Evolutionary conservation across 2,113 vertebrate genomes (phyloP).

Genomic region (Etheostoma spectabile): DNA sequence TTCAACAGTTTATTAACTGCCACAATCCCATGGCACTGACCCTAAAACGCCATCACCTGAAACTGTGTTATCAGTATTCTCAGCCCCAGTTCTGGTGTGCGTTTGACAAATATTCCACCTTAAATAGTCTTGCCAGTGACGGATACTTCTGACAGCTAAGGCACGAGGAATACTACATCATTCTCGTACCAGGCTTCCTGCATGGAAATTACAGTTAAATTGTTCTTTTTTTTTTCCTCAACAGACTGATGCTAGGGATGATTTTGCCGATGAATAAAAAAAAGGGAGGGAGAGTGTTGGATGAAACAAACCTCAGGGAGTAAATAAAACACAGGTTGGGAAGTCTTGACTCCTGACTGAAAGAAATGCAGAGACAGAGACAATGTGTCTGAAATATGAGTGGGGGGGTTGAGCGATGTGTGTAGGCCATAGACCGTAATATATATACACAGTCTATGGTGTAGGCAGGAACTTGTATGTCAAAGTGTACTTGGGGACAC

Average conservation of each 20-base stretch:
- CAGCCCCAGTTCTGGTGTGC: constrained; percentile 9
- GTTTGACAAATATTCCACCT: constrained; percentile 62
- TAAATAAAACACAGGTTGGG: constrained; percentile 8
- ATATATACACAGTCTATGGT: not conserved
- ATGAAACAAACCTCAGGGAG: constrained; percentile 27
- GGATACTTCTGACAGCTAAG: constrained; percentile 58
- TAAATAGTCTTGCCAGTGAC: constrained; percentile 66
- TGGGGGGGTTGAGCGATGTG: not conserved
- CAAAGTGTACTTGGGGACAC: constrained; percentile 7
- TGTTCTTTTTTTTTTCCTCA: constrained; percentile 25
- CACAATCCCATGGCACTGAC: constrained; percentile 11
- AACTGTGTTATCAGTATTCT: constrained; percentile 38
- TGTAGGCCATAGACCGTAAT: not conserved
- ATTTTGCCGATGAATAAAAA: constrained; percentile 38
- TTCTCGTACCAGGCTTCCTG: constrained; percentile 44
- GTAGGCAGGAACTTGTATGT: constrained; percentile 1
- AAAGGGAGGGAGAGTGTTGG: not conserved
- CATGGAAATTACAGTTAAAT: constrained; percentile 66
- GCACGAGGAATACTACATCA: constrained; percentile 57
- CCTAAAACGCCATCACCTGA: constrained; percentile 25
- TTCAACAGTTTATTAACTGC: constrained; percentile 23
- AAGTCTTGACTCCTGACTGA: constrained; percentile 20
- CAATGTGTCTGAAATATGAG: not conserved
- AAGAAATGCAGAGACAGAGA: constrained; percentile 10
- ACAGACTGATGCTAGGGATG: constrained; percentile 20